Percentiles rank a stretch among this genome's conserved stretches.
These are phyloP conservation scores for Sebastes dallii DNA, from an alignment of 2,797 vertebrate species.

Conservation along the genomic window DNA sequence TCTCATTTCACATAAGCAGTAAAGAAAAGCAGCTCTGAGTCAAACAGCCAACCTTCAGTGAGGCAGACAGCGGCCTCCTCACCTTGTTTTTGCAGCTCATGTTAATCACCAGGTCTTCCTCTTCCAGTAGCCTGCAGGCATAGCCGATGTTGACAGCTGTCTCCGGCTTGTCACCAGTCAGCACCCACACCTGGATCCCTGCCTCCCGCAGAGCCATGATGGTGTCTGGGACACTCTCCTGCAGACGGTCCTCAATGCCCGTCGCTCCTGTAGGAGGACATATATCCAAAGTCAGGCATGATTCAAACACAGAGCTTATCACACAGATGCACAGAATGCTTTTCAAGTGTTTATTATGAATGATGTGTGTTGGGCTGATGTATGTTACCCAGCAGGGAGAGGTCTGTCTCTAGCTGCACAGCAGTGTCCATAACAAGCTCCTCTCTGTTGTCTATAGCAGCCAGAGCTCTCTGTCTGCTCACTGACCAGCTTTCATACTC, in stretches of 20 bases:
- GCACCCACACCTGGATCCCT: slow-evolving; percentile 93
- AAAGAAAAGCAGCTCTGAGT: slow-evolving; percentile 1
- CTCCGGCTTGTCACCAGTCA: slow-evolving; percentile 97
- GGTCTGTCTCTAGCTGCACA: slow-evolving; percentile 87
- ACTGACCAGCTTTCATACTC: slow-evolving; percentile 87
- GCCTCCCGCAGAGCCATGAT: slow-evolving; percentile 89
- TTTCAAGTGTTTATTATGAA: background rate
- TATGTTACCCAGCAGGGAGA: slow-evolving; percentile 89
- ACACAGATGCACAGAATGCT: background rate
- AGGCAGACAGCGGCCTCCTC: slow-evolving; percentile 34
- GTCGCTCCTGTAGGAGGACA: slow-evolving; percentile 87
- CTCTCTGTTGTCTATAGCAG: slow-evolving; percentile 89
- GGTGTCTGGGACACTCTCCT: slow-evolving; percentile 92
- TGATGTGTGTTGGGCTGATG: background rate
- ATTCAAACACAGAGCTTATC: slow-evolving; percentile 12
- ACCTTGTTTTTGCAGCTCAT: slow-evolving; percentile 92
- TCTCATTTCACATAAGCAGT: background rate
- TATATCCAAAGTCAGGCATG: slow-evolving; percentile 10
- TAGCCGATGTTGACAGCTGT: slow-evolving; percentile 96
- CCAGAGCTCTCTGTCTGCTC: slow-evolving; percentile 85
- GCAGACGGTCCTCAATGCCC: slow-evolving; percentile 94
- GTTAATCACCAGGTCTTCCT: slow-evolving; percentile 91
- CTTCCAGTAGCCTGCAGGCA: slow-evolving; percentile 91
- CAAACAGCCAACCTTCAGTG: background rate
- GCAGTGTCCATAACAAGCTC: slow-evolving; percentile 88